Base-by-base conservation (phyloP, 2,113 vertebrate genomes). In the Polypterus senegalus region DNA sequence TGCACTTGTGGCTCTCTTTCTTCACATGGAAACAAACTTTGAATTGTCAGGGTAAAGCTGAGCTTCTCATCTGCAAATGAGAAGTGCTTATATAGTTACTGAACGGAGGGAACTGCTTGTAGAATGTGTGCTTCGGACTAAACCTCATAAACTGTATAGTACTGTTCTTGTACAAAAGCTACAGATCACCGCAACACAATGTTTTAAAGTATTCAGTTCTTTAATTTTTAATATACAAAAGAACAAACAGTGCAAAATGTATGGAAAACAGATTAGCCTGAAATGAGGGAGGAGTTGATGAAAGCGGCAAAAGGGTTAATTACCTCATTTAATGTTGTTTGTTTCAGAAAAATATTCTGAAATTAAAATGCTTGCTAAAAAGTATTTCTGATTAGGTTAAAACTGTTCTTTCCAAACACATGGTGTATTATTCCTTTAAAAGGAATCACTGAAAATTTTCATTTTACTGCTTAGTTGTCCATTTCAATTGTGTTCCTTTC, bases 381-480 rank as follows among this genome's bases (percentile, higher is more conserved):
- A 27, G 27, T 27, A 27, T 27, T 27, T 27, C 27, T 27, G 27
- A 27, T 79, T 79, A 78, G 70, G 58, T 69, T 83, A 27, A 27
- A 27, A 27, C 27, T 2, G 27, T 27, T 27, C 27, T 27, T 27
- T 27, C 1, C 27, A 27, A 87, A 90, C 85, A 91, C 89, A 89
- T 77, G 80, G 75, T 76, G 77, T 57, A 3, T 77, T 89, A 82
- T 88, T 83, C 81, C 86, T 89, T 85, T 86, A 88, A 90, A 84
- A 51, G 77, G 80, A 82, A 76, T 73, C 83, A 89, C 85, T 87
- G 89, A 88, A 91, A 92, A 87, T 89, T 92, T 92, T 93, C 88
- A 91, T 90, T 84, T 62, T 71, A 79, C 78, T 81, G 78, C 82
- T 86, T 83, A 77, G 84, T 83, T 87, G 89, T 92, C 89, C 82